Conservation (phyloP, 2,113 vertebrate species). For the Chaetorhynchus papuensis region DNA sequence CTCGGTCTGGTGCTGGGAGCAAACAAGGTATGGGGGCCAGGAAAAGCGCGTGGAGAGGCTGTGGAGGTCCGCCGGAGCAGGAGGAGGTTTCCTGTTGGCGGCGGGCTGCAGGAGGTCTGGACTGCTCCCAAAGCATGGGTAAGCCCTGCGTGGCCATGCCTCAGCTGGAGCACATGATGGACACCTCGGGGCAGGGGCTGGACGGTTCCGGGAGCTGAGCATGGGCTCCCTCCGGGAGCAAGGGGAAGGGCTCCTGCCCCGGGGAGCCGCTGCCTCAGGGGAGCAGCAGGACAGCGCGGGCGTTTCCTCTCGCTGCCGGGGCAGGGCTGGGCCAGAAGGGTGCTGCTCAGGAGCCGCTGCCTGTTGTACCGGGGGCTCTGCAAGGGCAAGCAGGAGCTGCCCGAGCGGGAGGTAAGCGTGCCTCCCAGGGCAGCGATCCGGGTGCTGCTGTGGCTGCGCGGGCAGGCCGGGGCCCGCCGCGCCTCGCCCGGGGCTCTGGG, state of each 20-base stretch:
- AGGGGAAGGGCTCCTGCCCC: neutral
- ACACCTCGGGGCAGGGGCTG: neutral
- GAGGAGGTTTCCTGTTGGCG: neutral
- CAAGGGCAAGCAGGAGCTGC: neutral
- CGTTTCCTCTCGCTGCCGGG: neutral
- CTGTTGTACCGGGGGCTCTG: neutral
- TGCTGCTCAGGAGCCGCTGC: neutral
- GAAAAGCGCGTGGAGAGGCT: neutral
- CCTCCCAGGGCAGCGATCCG: neutral
- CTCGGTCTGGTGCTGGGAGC: neutral
- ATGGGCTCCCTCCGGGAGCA: neutral
- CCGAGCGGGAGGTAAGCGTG: neutral
- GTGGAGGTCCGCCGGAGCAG: neutral
- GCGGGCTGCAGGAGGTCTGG: neutral
- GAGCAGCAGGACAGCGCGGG: neutral
- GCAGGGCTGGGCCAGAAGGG: neutral
- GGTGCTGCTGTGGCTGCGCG: neutral
- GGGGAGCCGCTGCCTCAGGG: neutral
- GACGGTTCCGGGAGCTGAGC: neutral
- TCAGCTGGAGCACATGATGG: neutral
- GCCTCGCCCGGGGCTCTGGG: neutral
- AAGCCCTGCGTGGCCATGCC: neutral
- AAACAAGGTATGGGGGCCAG: neutral
- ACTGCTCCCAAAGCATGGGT: neutral
- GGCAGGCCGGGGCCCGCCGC: neutral